phyloP scores from a whole-genome alignment of 2,797 vertebrate genomes.

The Moxostoma hubbsi region DNA sequence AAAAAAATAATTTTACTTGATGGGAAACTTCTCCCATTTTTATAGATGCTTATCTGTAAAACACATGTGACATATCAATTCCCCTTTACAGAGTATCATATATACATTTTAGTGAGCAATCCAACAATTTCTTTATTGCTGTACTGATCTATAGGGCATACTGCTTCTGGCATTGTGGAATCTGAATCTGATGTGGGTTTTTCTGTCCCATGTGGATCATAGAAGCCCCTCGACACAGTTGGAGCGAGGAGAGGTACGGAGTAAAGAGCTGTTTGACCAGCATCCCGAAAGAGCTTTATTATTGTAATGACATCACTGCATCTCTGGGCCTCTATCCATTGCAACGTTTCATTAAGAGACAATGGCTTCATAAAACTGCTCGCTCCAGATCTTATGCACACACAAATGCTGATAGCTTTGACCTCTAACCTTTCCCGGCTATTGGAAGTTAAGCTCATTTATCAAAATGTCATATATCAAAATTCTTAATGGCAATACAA shows the following conservation, averaged over 20 bases:
- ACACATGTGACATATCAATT: not conserved
- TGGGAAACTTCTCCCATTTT: constrained; percentile 8
- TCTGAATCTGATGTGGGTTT: constrained; percentile 8
- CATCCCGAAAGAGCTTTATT: constrained; percentile 59
- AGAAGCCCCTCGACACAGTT: not conserved
- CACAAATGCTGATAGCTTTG: constrained; percentile 46
- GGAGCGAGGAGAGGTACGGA: not conserved
- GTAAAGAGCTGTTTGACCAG: constrained; percentile 23
- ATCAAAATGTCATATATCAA: not conserved
- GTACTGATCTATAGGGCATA: not conserved
- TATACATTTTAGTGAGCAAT: not conserved
- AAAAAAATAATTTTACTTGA: not conserved
- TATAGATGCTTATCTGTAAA: constrained; percentile 19
- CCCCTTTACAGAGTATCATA: constrained; percentile 21
- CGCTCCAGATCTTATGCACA: constrained; percentile 42
- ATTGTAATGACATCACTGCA: constrained; percentile 56
- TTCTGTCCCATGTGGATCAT: constrained; percentile 9
- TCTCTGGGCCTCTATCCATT: constrained; percentile 45
- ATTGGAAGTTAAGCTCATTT: constrained; percentile 22
- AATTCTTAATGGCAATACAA: no score
- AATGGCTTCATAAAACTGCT: constrained; percentile 63
- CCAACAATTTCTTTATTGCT: constrained; percentile 10
- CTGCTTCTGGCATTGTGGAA: not conserved
- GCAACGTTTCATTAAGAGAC: constrained; percentile 56
- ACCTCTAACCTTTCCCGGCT: constrained; percentile 42